Evolutionary conservation across 2,888 invertebrate species (phyloP).

Genomic region (Alloplasta piceator): DNA sequence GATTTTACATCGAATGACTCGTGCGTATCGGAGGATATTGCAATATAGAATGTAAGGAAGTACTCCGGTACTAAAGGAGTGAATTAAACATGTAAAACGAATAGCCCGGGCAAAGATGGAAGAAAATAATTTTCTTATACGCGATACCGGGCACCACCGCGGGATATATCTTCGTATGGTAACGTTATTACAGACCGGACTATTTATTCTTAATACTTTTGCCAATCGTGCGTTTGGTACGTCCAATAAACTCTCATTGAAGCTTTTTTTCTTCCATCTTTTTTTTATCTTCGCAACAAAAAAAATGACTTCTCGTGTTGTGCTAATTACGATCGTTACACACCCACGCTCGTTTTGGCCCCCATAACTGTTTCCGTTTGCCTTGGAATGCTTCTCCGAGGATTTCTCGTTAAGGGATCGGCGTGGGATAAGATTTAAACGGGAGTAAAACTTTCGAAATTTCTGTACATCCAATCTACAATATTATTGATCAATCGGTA

Average conservation of each 20-base stretch:
- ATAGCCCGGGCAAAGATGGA: constrained; percentile 51
- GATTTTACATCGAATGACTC: constrained; percentile 3
- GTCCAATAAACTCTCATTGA: constrained; percentile 54
- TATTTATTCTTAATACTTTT: constrained; percentile 53
- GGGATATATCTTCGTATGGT: constrained; percentile 13
- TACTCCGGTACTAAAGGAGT: constrained; percentile 59
- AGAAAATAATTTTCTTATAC: constrained; percentile 58
- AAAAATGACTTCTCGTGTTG: constrained; percentile 16
- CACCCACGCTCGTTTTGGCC: background rate
- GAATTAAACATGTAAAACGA: constrained; percentile 62
- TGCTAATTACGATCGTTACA: constrained; percentile 48
- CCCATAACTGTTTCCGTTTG: constrained; percentile 3
- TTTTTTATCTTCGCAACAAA: constrained; percentile 4
- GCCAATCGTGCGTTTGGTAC: constrained; percentile 30
- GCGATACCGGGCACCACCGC: constrained; percentile 23
- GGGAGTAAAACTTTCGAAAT: no score
- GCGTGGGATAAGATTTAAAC: no score
- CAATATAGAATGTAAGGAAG: constrained; percentile 54
- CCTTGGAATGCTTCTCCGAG: constrained; percentile 9
- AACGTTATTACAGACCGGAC: constrained; percentile 22
- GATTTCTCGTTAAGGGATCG: background rate
- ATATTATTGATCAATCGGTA: no score
- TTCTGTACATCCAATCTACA: no score
- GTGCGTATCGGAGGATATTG: background rate
- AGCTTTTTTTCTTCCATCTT: constrained; percentile 3